Evolutionary conservation across 1,140 invertebrate genomes (phyloP), one percentile per base, ranked within the genome.

Genomic region (Adelges cooleyi): DNA sequence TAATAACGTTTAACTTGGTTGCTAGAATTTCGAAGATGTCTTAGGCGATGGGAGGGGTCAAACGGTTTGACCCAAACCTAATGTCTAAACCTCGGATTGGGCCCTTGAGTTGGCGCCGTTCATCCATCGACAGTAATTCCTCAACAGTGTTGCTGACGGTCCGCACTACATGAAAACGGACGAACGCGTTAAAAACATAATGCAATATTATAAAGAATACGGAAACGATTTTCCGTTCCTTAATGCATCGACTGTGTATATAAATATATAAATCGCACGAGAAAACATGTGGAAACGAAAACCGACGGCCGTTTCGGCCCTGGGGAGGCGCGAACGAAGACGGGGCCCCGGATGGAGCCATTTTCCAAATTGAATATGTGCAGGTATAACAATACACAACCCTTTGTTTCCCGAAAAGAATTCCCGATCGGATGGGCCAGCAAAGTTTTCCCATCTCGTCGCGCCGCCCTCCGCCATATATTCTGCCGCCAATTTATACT

Each of bases 361-460:
- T 62, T 62, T 62, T 62, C 56, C 56, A 46, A 62, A 62, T 62
- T 62, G 40, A 62, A 62, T 62, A 44, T 44, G 29, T 62, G 56
- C 46, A n/a, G n/a, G 56, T 62, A 42, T 62, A 62, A 62, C 42
- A 62, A 62, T 62, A 62, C 56, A 62, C 46, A 62, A 62, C 56
- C 56, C 40, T 62, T 62, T 62, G 56, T 62, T 62, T 62, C 20
- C 13, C 25, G 38, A 33, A 33, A 33, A 33, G 52, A 59, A 59
- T 59, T 62, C 56, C 56, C 56, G 56, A 62, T 62, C 40, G 56
- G 40, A 27, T 42, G 11, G 5, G 11, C 29, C 29, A 5, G 29
- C 40, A 20, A 62, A 62, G 42, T 20, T 62, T 62, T 33, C n/a
- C 11, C 11, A 33, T 33, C 5, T 33, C 29, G 11, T 33, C 11